Percentiles rank a stretch among this genome's conserved stretches.
Evolutionary conservation across 2,113 vertebrate species (phyloP).

Genomic region (Percopsis transmontana): DNA sequence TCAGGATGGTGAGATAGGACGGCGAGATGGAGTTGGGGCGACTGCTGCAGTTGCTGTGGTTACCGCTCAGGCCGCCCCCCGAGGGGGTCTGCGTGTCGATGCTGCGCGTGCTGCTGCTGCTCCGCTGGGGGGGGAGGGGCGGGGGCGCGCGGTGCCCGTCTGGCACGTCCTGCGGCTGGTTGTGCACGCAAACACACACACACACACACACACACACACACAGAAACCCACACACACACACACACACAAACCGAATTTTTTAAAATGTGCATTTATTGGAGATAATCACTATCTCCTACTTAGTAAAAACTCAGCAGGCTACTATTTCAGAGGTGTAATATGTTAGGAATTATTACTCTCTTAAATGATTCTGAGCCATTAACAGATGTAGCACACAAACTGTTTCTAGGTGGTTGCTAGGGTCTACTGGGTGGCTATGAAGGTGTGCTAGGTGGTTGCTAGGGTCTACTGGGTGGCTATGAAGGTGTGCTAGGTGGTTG

Average conservation of each 20-base stretch:
- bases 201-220: background rate
- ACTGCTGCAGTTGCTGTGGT: conserved; percentile 91
- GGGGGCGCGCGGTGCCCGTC: conserved; percentile 96
- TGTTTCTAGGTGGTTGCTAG: too few relatives aligned
- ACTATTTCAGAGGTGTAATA: too few relatives aligned
- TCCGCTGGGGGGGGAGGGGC: conserved; percentile 85
- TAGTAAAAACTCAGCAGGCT: too few relatives aligned
- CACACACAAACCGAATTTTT: conserved; percentile 2
- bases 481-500: too few relatives aligned
- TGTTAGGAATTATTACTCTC: too few relatives aligned
- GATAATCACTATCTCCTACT: too few relatives aligned
- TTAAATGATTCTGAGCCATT: too few relatives aligned
- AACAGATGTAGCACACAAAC: too few relatives aligned
- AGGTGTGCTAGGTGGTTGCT: too few relatives aligned
- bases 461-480: too few relatives aligned
- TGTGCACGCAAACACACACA: background rate
- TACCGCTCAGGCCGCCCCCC: conserved; percentile 83
- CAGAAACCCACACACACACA: background rate
- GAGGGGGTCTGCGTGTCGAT: conserved; percentile 96
- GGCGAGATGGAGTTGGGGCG: conserved; percentile 93
- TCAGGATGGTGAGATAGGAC: conserved; percentile 92
- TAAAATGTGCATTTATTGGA: too few relatives aligned
- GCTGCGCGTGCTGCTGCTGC: conserved; percentile 97
- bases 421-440: too few relatives aligned
- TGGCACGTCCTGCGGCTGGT: conserved; percentile 93